Evolutionary conservation across 2,797 vertebrate species (phyloP).

Genomic region (Babyrousa celebensis): DNA sequence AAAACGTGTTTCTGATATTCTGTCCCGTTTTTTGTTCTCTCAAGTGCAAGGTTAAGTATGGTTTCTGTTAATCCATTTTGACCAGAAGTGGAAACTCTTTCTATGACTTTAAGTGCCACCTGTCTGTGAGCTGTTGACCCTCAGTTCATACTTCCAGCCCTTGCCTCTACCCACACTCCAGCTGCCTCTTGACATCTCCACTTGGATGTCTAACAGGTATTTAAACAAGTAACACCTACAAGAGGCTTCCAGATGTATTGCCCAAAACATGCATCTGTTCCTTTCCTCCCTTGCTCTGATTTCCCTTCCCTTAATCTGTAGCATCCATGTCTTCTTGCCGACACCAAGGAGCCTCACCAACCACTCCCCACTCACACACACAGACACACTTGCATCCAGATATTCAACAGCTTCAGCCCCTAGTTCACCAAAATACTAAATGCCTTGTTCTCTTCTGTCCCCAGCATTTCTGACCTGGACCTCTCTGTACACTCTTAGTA

Average conservation of each 20-base stretch:
- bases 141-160: background rate
- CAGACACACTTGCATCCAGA: background rate
- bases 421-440: fast-evolving
- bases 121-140: background rate
- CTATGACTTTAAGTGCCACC: background rate
- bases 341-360: fast-evolving
- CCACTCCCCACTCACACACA: too few relatives aligned
- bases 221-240: background rate
- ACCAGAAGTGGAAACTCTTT: background rate
- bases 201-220: background rate
- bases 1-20: background rate
- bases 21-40: background rate
- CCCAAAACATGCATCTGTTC: fast-evolving
- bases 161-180: background rate
- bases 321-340: fast-evolving
- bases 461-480: background rate
- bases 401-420: fast-evolving
- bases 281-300: too few relatives aligned
- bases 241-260: background rate
- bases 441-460: too few relatives aligned
- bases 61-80: background rate
- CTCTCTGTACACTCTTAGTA: background rate
- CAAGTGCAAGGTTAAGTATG: background rate
- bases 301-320: too few relatives aligned
- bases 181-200: background rate